Evolutionary conservation across 2,113 vertebrate species (phyloP), one percentile per base, ranked within the genome.

Genomic region (Gadus macrocephalus): DNA sequence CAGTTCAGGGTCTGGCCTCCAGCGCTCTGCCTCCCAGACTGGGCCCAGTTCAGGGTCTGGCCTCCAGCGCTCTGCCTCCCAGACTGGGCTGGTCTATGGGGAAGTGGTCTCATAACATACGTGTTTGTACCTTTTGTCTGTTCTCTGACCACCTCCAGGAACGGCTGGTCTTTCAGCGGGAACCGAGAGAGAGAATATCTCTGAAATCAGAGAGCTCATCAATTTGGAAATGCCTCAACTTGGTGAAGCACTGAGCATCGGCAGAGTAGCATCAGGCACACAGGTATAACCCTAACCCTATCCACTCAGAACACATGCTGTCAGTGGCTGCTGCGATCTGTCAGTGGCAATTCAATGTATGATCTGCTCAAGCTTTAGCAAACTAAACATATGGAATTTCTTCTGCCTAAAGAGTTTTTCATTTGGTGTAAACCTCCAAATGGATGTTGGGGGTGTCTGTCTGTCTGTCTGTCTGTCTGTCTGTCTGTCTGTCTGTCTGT

Each of bases 181-280:
- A 11, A 70, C 76, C 58, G 81, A 82, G 16, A 78, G 64, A 70
- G 73, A 65, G 67, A 78, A n/a, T 9, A n/a, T 58, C 15, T 16
- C 55, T 58, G 55, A 58, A 14, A 4, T 77, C 61, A 8, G 20
- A 2, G 89, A 92, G 12, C 78, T 89, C 60, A 85, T 89, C 72
- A 83, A 76, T 5, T 72, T 92, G 74, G 89, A 90, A 17, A 77
- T 82, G 72, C 81, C 88, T 73, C 83, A 89, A 69, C 78, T 93
- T 2, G 68, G 70, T 38, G 19, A 89, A 70, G 85, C 77, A 64
- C 70, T 87, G 64, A 75, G 25, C 58, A 64, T 66, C 38, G 74
- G 62, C 28, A 42, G 71, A 35, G 2, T 72, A 16, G 68, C 80
- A 25, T 5, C 61, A 5, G 12, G 42, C 42, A 3, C 53, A 4